Conservation (phyloP, 2,113 vertebrate genomes). For the Ranitomeya variabilis region DNA sequence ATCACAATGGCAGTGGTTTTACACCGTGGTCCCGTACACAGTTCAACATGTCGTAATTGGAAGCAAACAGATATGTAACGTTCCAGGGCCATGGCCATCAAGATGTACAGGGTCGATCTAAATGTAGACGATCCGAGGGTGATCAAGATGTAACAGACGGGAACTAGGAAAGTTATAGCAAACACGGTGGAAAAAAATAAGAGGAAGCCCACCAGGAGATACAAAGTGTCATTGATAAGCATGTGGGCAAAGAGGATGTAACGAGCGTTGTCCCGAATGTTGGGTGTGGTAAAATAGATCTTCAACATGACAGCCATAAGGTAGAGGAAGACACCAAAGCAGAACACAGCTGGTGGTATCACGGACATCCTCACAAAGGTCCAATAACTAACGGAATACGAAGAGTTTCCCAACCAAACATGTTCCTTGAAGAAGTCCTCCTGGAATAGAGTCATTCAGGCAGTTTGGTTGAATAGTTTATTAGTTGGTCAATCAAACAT, state of each 20-base stretch:
- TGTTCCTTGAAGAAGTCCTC: too few species aligned
- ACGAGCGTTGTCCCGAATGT: neutral
- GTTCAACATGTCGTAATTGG: neutral
- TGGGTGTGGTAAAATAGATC: neutral
- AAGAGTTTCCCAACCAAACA: neutral
- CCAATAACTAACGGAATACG: neutral
- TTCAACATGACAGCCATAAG: neutral
- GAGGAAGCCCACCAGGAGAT: neutral
- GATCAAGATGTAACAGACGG: slow-evolving; percentile 2
- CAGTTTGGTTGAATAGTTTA: too few species aligned
- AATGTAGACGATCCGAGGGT: neutral
- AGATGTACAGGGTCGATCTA: neutral
- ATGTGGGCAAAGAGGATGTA: slow-evolving; percentile 32
- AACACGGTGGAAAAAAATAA: neutral
- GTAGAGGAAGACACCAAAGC: slow-evolving; percentile 1
- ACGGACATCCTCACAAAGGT: neutral
- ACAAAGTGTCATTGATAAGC: neutral
- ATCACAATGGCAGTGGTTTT: neutral
- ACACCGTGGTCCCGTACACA: neutral
- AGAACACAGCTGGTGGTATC: neutral
- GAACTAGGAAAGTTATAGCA: neutral
- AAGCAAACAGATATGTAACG: slow-evolving; percentile 12
- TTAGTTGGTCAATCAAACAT: too few species aligned
- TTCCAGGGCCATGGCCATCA: neutral
- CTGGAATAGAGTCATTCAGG: too few species aligned